phyloP scores from a whole-genome alignment of 2,888 invertebrate species.

The Mallateleia sp. region DNA sequence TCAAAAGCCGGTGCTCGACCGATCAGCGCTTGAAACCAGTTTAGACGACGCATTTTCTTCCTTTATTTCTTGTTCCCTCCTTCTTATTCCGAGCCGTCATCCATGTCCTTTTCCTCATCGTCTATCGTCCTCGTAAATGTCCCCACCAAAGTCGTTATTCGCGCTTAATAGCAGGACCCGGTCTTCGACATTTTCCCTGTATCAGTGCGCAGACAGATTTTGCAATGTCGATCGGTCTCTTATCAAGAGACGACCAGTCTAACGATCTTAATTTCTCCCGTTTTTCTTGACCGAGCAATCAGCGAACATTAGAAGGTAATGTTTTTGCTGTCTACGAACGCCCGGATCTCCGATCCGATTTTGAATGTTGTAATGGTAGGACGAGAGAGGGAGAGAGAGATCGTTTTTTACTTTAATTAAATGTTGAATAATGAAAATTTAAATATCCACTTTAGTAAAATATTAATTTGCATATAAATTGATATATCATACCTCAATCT shows the following conservation, averaged over 20 bases:
- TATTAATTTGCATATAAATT: conserved; percentile 23
- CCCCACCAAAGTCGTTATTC: conserved; percentile 52
- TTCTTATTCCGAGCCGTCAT: too few relatives aligned
- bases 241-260: conserved; percentile 44
- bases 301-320: conserved; percentile 61
- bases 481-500: neutral
- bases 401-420: conserved; percentile 38
- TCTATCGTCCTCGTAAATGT: conserved; percentile 48
- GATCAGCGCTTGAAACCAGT: too few relatives aligned
- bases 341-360: conserved; percentile 23
- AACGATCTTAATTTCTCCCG: conserved; percentile 2
- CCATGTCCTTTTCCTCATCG: too few relatives aligned
- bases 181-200: neutral
- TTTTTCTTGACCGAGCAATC: conserved; percentile 59
- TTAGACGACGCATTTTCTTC: too few relatives aligned
- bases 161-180: conserved; percentile 19
- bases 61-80: too few relatives aligned
- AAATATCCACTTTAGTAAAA: neutral
- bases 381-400: neutral
- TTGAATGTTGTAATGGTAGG: conserved; percentile 28
- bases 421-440: too few relatives aligned
- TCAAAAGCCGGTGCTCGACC: too few relatives aligned
- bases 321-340: conserved; percentile 41
- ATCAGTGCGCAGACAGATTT: conserved; percentile 55
- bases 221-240: conserved; percentile 47